These are phyloP conservation scores for Podilymbus podiceps DNA, from an alignment of 2,113 vertebrate genomes.

Conservation along the genomic window DNA sequence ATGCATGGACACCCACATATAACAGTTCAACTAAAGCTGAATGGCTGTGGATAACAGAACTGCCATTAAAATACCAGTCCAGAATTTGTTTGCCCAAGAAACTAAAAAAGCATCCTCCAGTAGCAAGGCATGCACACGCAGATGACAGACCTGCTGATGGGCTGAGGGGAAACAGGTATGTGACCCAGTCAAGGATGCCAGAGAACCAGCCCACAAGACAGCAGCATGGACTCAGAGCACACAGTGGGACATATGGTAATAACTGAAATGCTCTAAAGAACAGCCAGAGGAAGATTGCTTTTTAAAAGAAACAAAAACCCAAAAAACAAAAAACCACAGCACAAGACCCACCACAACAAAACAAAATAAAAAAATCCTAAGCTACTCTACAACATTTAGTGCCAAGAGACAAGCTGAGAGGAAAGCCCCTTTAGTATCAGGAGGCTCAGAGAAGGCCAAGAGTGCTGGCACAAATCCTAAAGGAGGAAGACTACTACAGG, in stretches of 20 bases:
- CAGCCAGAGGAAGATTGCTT: neutral
- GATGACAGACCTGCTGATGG: neutral
- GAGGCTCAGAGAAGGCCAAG: neutral
- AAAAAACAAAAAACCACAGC: neutral
- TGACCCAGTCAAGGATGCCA: neutral
- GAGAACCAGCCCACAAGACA: neutral
- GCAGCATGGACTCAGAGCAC: accelerated
- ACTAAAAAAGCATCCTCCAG: neutral
- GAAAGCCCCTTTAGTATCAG: neutral
- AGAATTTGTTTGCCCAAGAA: neutral
- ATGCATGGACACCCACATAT: neutral
- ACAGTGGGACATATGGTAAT: neutral
- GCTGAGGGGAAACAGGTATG: neutral
- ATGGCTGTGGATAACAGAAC: neutral
- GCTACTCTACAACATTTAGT: neutral
- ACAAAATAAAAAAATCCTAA: neutral
- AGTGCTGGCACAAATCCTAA: neutral
- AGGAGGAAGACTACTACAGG: neutral
- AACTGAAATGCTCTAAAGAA: neutral
- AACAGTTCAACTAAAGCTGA: neutral
- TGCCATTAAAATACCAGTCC: neutral
- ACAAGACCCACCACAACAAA: too few relatives aligned
- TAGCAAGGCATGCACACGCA: accelerated
- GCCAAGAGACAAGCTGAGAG: constrained; percentile 15
- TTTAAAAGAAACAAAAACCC: neutral